These are phyloP conservation scores for Drosophila carrolli DNA, from an alignment of 1,140 invertebrate species.

Conservation along the genomic window DNA sequence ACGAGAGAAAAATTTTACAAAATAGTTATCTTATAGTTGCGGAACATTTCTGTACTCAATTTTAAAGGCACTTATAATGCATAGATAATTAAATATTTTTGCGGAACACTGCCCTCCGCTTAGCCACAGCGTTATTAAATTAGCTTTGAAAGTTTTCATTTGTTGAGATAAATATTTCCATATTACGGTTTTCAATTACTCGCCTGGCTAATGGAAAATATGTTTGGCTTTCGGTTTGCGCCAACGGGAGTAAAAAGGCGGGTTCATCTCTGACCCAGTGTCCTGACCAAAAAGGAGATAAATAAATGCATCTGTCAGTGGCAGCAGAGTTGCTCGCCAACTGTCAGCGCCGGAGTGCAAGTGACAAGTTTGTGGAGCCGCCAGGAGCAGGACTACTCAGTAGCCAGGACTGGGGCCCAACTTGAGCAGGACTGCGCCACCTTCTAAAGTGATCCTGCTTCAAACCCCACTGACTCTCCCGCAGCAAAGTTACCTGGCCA, in stretches of 20 bases:
- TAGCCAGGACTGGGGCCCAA: neutral
- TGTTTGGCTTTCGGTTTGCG: constrained; percentile 31
- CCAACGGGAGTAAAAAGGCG: constrained; percentile 17
- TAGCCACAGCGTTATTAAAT: constrained; percentile 14
- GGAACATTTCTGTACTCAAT: constrained; percentile 18
- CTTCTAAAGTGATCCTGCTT: constrained; percentile 17
- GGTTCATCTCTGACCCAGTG: constrained; percentile 13
- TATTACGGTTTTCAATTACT: constrained; percentile 33
- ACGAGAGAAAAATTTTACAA: neutral
- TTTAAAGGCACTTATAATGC: constrained; percentile 50
- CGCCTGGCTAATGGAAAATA: constrained; percentile 55
- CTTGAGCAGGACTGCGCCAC: constrained; percentile 30
- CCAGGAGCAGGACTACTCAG: constrained; percentile 21
- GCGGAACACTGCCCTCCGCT: neutral
- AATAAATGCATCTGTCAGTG: constrained; percentile 72
- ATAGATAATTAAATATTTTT: constrained; percentile 70
- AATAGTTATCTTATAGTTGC: neutral
- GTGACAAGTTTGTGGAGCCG: constrained; percentile 61
- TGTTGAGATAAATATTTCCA: constrained; percentile 18
- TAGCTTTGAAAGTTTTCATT: constrained; percentile 19
- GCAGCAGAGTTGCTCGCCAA: constrained; percentile 64
- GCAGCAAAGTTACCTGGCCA: constrained; percentile 61
- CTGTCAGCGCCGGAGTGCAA: constrained; percentile 67
- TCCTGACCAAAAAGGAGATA: constrained; percentile 35
- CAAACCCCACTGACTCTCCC: neutral